Base-by-base conservation (phyloP, 2,797 vertebrate genomes). In the Schizothorax lantsangensis region DNA sequence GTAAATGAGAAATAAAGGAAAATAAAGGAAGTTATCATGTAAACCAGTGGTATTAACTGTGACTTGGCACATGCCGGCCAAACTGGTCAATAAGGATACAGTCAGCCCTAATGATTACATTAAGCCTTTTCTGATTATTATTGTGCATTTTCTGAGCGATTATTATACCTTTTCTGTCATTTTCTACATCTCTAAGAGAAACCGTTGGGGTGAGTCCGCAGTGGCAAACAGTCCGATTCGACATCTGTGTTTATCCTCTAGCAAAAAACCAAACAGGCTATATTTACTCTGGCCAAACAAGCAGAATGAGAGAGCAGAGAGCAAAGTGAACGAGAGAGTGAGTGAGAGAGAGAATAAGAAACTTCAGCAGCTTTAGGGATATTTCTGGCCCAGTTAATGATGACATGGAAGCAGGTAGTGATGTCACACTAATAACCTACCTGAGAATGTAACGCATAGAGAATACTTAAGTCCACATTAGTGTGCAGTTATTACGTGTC, bases 211-310 rank as follows among this genome's bases (percentile, higher is more conserved):
- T 90, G 91, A 91, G 90, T 86, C 83, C 91, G 87, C 92, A 93
- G 93, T 92, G 93, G 94, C 91, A 85, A 95, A 77, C 77, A 92
- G 91, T 92, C 92, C 89, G 93, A 92, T 91, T 94, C 93, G 91
- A 96, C 94, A 96, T 95, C 95, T 96, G 95, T 95, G 95, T 96
- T 96, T 96, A 95, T 95, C 92, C 94, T 94, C 90, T 62, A 87
- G 93, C 93, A 94, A 92, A 95, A 81, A 95, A 94, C 94, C 95
- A 95, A 88, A 94, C 93, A 92, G 90, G 91, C 95, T 96, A 95
- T 95, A 96, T 96, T 96, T 96, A 96, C 93, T 88, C 90, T 80
- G 72, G 93, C 92, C 93, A 94, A 95, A 95, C 93, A 93, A 90
- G 89, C 88, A 91, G 90, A 79, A 77, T 64, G 23, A 83, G 72